phyloP scores from a whole-genome alignment of 2,797 vertebrate species.

The Heliangelus exortis region DNA sequence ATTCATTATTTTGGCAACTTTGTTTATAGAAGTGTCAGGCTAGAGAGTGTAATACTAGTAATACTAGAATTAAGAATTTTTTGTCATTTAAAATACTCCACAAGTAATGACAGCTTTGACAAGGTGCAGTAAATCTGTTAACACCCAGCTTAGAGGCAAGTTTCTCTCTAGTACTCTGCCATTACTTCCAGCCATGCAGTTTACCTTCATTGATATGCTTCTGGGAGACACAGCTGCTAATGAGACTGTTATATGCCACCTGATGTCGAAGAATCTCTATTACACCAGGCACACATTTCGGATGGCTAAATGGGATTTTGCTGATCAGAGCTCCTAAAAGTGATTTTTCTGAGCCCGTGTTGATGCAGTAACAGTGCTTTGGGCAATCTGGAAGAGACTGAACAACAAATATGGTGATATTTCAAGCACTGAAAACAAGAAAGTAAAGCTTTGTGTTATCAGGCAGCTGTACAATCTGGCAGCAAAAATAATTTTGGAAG shows the following conservation, averaged over 20 bases:
- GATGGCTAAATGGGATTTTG: constrained; percentile 84
- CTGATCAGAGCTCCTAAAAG: constrained; percentile 69
- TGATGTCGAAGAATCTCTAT: constrained; percentile 86
- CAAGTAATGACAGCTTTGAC: not conserved
- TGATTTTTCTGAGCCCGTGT: constrained; percentile 15
- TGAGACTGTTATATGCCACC: constrained; percentile 80
- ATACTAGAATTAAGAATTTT: not conserved
- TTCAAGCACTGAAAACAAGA: not conserved
- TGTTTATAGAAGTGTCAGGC: not conserved
- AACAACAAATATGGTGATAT: not conserved
- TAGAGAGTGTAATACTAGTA: not conserved
- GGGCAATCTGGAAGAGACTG: constrained; percentile 80
- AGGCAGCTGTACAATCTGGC: not conserved
- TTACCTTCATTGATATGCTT: constrained; percentile 69
- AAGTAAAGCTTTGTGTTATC: not conserved
- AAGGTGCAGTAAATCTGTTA: not conserved
- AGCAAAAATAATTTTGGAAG: not conserved
- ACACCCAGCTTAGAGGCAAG: not conserved
- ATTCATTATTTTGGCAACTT: not conserved
- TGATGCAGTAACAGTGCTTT: constrained; percentile 80
- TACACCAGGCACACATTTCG: constrained; percentile 78
- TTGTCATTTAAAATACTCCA: not conserved
- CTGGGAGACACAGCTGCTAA: constrained; percentile 81
- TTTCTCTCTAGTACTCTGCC: not conserved
- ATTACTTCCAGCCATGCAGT: not conserved